Conservation (phyloP, 2,888 invertebrate species). For the Sminthurides aquaticus region DNA sequence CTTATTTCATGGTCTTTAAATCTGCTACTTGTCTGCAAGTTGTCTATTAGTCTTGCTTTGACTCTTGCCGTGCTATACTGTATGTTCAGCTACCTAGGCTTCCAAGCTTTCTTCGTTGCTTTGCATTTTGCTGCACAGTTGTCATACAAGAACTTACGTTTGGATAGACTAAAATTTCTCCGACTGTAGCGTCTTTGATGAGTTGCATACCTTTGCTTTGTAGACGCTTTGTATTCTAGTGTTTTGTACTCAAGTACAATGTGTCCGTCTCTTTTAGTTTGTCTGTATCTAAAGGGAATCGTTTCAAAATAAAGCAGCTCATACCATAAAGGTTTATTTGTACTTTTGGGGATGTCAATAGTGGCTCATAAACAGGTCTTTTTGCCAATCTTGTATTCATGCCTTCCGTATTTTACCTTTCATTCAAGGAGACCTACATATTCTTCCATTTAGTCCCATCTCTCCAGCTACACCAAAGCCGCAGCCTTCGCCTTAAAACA, state of each 20-base stretch:
- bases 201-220: neutral
- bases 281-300: constrained; percentile 30
- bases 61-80: no score
- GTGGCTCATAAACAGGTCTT: constrained; percentile 42
- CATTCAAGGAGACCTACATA: neutral
- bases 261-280: constrained; percentile 5
- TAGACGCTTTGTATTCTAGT: no score
- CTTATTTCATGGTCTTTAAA: no score
- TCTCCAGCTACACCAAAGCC: neutral
- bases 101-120: no score
- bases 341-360: constrained; percentile 43
- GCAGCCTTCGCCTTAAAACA: no score
- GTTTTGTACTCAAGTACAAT: no score
- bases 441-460: neutral
- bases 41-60: no score
- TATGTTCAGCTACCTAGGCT: no score
- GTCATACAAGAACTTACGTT: no score
- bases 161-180: no score
- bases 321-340: constrained; percentile 43
- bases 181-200: neutral
- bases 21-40: no score
- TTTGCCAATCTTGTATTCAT: constrained; percentile 26
- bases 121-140: no score
- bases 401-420: constrained; percentile 10
- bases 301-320: constrained; percentile 42